Base-by-base conservation (phyloP, 2,888 invertebrate species). In the Bellardia bayeri region DNA sequence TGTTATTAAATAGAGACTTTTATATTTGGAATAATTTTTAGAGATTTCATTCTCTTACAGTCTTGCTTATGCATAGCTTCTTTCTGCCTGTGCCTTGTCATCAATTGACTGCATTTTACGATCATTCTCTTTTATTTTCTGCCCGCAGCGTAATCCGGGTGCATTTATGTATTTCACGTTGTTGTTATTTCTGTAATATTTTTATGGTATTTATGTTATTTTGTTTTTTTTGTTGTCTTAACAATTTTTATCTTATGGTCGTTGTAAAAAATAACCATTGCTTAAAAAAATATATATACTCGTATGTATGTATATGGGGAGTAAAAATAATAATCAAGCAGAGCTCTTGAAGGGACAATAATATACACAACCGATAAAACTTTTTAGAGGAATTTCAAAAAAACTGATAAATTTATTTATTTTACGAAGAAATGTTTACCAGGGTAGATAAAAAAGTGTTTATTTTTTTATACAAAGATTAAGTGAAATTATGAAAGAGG, bases 61-160 rank as follows among this genome's bases (percentile, higher is more conserved):
- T 13, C 37, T 3, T 13, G 1, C 6, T 56, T 58, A n/a, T 33
- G 56, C 33, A 49, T n/a, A 40, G 7, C 37, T 58, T 30, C 16
- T n/a, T 63, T n/a, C n/a, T 37, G 40, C 45, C 40, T 74, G 74
- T 45, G 37, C 16, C 75, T 68, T 49, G 30, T 68, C 45, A 13
- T 8, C n/a, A 9, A 63, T 66, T 58, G 56, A 16, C n/a, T 45
- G 64, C 64, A 49, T 75, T 82, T 74, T 82, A 75, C 13, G 61
- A 61, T 54, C 51, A 45, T 61, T 83, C 16, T 49, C 54, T 37
- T 64, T 75, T 69, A 33, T 63, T 68, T 71, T 63, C 63, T 76
- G 82, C 82, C 76, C 14, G 45, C 69, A 83, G 82, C 82, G 82
- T 83, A 83, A 83, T 83, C 82, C 82, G 82, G 82, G 61, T 83